Base-by-base conservation (phyloP, 2,797 vertebrate species). In the Artibeus jamaicensis region DNA sequence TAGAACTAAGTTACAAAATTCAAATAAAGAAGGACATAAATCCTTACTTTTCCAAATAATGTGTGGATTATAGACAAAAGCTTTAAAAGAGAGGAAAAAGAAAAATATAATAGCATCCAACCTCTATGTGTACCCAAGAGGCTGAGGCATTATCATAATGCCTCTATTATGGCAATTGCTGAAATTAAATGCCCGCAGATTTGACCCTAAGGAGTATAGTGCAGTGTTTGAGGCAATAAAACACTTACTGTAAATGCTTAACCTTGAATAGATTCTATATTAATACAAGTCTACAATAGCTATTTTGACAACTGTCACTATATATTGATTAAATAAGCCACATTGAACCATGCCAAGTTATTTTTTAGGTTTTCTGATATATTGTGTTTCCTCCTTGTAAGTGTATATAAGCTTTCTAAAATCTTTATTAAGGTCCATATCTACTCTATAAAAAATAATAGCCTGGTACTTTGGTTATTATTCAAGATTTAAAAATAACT, bases 101-200 rank as follows among this genome's bases (percentile, higher is more conserved):
- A 93, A 96, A 94, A 85, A 68, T 39, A 68, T 79, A 96, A 86
- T 57, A 96, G 46, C 83, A 86, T 74, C 44, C 92, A 93, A 89
- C 11, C 21, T 85, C 59, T 62, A 16, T 95, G 44, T 93, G 46
- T 93, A 73, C 82, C 37, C 86, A 39, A 89, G 79, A 95, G 92
- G 34, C 68, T 94, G 53, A 46, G 68, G 70, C 89, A 96, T 95
- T 96, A 93, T 86, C 85, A 93, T 91, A 94, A 97, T 93, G 86
- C 71, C 89, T 95, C 83, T 68, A 73, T 95, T 93, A 94, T 10
- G 16, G 68, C 97, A 96, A 98, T 82, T 94, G 91, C 91, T 91
- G 78, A 91, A 96, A 95, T 95, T 94, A 96, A 97, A 96, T 89
- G 65, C 59, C 70, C 93, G 21, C 50, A 77, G 91, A 95, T 94